Percentiles rank a stretch among this genome's conserved stretches.
phyloP scores from a whole-genome alignment of 2,888 invertebrate species.

The Oligia strigilis region DNA sequence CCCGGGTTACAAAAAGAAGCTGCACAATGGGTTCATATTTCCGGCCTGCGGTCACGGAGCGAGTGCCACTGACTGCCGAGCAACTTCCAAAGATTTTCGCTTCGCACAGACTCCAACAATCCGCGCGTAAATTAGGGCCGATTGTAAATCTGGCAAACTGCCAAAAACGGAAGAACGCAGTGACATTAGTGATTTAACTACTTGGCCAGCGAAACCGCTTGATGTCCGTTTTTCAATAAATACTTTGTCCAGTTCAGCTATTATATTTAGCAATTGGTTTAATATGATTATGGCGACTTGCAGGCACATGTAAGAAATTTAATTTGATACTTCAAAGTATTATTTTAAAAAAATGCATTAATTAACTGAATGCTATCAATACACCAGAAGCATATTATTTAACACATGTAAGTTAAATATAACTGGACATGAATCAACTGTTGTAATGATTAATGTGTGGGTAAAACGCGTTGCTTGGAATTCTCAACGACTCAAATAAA shows the following conservation, averaged over 20 bases:
- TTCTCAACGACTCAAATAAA: slow-evolving; percentile 69
- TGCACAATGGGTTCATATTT: slow-evolving; percentile 85
- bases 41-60: slow-evolving; percentile 78
- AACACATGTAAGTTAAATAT: slow-evolving; percentile 46
- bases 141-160: slow-evolving; percentile 77
- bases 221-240: slow-evolving; percentile 59
- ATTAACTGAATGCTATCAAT: slow-evolving; percentile 4
- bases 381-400: slow-evolving; percentile 24
- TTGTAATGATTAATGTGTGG: slow-evolving; percentile 52
- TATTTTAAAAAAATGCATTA: background rate
- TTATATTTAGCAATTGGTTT: slow-evolving; percentile 42
- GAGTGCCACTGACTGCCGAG: slow-evolving; percentile 72
- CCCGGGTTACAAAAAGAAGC: slow-evolving; percentile 78
- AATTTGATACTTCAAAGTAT: background rate
- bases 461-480: slow-evolving; percentile 59
- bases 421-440: slow-evolving; percentile 51
- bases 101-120: slow-evolving; percentile 72
- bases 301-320: background rate
- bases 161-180: slow-evolving; percentile 75
- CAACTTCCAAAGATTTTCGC: slow-evolving; percentile 76
- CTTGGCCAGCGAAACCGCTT: slow-evolving; percentile 65
- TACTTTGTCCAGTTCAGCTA: slow-evolving; percentile 24
- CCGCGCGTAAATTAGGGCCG: slow-evolving; percentile 78
- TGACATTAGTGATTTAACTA: slow-evolving; percentile 77
- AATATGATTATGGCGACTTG: background rate